A percentile compares a stretch with the other conserved stretches of the same genome.
phyloP scores from a whole-genome alignment of 2,888 invertebrate species.

The Clostera curtula region DNA sequence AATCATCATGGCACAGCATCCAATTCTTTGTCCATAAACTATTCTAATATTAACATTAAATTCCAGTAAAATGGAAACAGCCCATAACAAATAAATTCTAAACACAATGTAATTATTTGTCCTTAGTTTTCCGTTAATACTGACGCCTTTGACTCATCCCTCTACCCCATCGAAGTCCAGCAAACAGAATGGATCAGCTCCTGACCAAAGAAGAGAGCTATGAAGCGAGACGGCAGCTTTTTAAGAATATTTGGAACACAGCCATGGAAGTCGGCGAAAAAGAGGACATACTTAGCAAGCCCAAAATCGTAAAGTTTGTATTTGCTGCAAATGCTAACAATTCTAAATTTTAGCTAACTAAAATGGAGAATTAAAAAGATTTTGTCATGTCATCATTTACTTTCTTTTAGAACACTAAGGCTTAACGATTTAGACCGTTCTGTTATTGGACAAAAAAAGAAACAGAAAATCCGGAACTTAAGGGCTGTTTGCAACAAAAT shows the following conservation, averaged over 20 bases:
- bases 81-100: too few species aligned
- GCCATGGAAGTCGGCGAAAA: constrained; percentile 40
- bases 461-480: constrained; percentile 45
- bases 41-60: too few species aligned
- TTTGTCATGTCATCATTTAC: constrained; percentile 1
- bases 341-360: too few species aligned
- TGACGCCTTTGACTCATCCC: too few species aligned
- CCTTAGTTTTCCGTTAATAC: too few species aligned
- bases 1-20: too few species aligned
- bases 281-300: constrained; percentile 40
- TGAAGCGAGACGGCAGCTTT: constrained; percentile 46
- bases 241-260: constrained; percentile 56
- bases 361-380: background rate
- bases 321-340: background rate
- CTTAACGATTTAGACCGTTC: constrained; percentile 40
- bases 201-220: constrained; percentile 50
- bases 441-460: constrained; percentile 38
- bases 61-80: too few species aligned
- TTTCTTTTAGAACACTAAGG: constrained; percentile 41
- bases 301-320: constrained; percentile 58
- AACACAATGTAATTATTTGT: too few species aligned
- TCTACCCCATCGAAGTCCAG: too few species aligned
- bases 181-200: constrained; percentile 19
- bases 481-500: constrained; percentile 52
- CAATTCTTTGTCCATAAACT: too few species aligned